Evolutionary conservation across 2,888 invertebrate genomes (phyloP).

Genomic region (Dendrolimus pini): DNA sequence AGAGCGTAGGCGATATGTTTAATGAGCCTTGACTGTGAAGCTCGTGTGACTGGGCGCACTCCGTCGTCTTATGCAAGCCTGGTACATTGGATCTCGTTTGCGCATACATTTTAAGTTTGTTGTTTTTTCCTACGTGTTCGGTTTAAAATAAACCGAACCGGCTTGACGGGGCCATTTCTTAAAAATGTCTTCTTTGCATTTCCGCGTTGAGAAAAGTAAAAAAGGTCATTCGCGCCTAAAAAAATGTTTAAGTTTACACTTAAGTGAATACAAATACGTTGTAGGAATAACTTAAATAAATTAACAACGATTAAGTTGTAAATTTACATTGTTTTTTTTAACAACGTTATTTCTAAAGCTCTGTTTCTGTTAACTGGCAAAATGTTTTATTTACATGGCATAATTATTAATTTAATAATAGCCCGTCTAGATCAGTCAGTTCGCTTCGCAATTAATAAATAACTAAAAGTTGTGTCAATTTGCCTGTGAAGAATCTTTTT

Average conservation of each 20-base stretch:
- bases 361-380: conserved; percentile 1
- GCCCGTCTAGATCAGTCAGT: no score
- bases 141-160: conserved; percentile 64
- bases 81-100: conserved; percentile 66
- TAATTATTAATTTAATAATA: no score
- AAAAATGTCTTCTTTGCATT: conserved; percentile 66
- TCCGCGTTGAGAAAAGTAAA: conserved; percentile 66
- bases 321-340: conserved; percentile 20
- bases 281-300: conserved; percentile 27
- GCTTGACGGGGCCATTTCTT: conserved; percentile 58
- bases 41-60: conserved; percentile 46
- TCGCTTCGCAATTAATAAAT: no score
- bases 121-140: conserved; percentile 44
- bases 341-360: no score
- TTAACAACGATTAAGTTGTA: conserved; percentile 34
- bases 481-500: no score
- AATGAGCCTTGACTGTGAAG: conserved; percentile 41
- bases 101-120: conserved; percentile 69
- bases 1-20: conserved; percentile 46
- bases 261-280: conserved; percentile 26
- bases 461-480: no score
- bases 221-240: conserved; percentile 61
- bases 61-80: conserved; percentile 51
- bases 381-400: no score
- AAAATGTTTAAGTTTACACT: conserved; percentile 28